Conservation (phyloP, 1,140 invertebrate species). For the Holcopasites calliopsidis region DNA sequence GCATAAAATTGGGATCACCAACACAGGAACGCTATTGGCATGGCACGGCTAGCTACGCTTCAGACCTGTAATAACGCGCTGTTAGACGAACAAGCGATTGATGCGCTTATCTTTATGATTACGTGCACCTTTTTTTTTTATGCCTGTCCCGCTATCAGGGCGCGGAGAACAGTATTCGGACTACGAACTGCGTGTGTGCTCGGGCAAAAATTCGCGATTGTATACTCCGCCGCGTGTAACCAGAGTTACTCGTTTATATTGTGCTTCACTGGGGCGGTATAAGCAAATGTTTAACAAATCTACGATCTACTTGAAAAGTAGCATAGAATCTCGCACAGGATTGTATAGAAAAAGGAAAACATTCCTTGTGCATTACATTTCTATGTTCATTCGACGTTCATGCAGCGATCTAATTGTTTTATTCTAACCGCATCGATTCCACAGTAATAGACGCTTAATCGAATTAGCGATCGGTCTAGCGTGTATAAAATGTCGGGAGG, state of each 20-base stretch:
- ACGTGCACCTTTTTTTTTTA: not conserved
- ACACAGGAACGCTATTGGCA: not conserved
- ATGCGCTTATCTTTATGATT: slow-evolving; percentile 9
- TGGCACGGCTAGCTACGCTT: not conserved
- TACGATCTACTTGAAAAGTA: too few species aligned
- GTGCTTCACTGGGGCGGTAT: too few species aligned
- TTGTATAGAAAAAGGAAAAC: too few species aligned
- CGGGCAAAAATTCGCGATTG: too few species aligned
- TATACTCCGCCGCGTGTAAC: too few species aligned
- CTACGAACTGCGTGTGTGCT: not conserved
- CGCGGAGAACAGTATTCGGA: not conserved
- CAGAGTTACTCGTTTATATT: too few species aligned
- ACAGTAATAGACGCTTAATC: not conserved
- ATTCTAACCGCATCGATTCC: not conserved
- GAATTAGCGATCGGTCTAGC: not conserved
- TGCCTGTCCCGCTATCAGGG: not conserved
- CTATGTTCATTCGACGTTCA: not conserved
- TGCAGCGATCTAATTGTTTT: not conserved
- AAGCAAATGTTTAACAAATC: too few species aligned
- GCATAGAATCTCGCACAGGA: too few species aligned
- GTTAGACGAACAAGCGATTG: not conserved
- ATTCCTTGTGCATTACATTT: not conserved
- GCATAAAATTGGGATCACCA: slow-evolving; percentile 35
- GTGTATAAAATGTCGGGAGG: slow-evolving; percentile 26
- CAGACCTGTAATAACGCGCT: not conserved